Conservation (phyloP, 1,140 invertebrate genomes). For the Drosophila melanogaster region Release_6_plus_ISO1_MT NT_033779.5:17659001-17659500, state of each 20-base stretch:
- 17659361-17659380: constrained; percentile 97
- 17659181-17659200: constrained; percentile 95
- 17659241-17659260: constrained; percentile 93
- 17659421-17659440: constrained; percentile 97
- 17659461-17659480: constrained; percentile 98
- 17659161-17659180: constrained; percentile 96
- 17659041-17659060: constrained; percentile 94
- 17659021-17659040: constrained; percentile 94
- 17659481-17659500: constrained; percentile 97
- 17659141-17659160: constrained; percentile 97
- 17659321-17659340: constrained; percentile 98
- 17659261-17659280: constrained; percentile 97
- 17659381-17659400: constrained; percentile 96
- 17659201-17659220: constrained; percentile 96
- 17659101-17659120: constrained; percentile 97
- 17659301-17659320: constrained; percentile 91
- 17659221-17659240: constrained; percentile 96
- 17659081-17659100: constrained; percentile 97
- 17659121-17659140: constrained; percentile 97
- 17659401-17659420: constrained; percentile 98
- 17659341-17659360: constrained; percentile 98
- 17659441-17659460: constrained; percentile 99
- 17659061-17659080: constrained; percentile 93
- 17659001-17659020: constrained; percentile 92
- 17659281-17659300: constrained; percentile 95